A percentile compares a stretch with the other conserved stretches of the same genome.
Evolutionary conservation across 2,888 invertebrate genomes (phyloP).

Genomic region (Cantharis nigra): DNA sequence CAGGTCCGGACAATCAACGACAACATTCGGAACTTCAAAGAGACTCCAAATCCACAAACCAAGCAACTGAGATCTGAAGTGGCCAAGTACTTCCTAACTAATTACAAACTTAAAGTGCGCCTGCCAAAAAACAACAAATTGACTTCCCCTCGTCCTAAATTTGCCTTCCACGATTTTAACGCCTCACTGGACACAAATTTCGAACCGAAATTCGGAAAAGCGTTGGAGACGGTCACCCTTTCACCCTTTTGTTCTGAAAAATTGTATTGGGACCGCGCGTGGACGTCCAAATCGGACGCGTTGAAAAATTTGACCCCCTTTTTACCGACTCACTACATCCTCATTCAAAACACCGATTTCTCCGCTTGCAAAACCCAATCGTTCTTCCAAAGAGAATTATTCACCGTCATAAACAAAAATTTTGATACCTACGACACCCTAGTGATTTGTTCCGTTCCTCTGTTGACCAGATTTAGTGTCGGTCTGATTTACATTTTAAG

Average conservation of each 20-base stretch:
- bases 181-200: not conserved
- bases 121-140: not conserved
- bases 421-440: slow-evolving; percentile 35
- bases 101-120: slow-evolving; percentile 57
- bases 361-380: slow-evolving; percentile 34
- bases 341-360: slow-evolving; percentile 41
- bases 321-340: slow-evolving; percentile 24
- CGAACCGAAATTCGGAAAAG: not conserved
- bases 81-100: slow-evolving; percentile 63
- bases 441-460: slow-evolving; percentile 46
- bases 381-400: slow-evolving; percentile 41
- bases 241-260: slow-evolving; percentile 57
- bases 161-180: not conserved
- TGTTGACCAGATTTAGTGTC: slow-evolving; percentile 49
- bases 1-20: slow-evolving; percentile 71
- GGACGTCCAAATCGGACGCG: not conserved
- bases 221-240: not conserved
- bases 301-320: slow-evolving; percentile 1
- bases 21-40: slow-evolving; percentile 66
- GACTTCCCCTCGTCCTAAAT: not conserved
- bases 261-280: not conserved
- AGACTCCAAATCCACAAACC: not conserved
- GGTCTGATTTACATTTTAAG: slow-evolving; percentile 46
- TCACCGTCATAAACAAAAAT: slow-evolving; percentile 27
- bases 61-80: slow-evolving; percentile 51